Percentiles rank a stretch among this genome's conserved stretches.
These are phyloP conservation scores for Ctenosaura bakeri DNA, from an alignment of 2,797 vertebrate genomes.

Conservation along the genomic window DNA sequence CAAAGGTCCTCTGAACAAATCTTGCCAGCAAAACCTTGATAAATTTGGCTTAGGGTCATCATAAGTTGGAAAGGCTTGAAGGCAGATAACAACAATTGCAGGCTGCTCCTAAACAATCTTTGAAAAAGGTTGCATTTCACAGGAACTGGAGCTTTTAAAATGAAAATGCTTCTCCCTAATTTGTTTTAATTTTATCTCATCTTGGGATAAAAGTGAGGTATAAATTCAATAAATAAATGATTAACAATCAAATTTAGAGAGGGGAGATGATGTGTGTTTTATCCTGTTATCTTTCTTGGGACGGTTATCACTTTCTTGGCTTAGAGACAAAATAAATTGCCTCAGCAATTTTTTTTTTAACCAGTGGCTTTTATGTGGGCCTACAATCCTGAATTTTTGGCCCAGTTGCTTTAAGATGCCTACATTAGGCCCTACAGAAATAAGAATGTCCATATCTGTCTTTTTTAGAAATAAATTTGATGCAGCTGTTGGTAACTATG, in stretches of 20 bases:
- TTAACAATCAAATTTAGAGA: background rate
- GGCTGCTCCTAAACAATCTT: background rate
- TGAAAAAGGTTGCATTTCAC: background rate
- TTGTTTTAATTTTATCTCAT: background rate
- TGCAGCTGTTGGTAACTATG: slow-evolving; percentile 22
- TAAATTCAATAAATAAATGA: too few species aligned
- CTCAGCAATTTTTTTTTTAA: background rate
- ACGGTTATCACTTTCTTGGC: background rate
- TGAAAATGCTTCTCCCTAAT: background rate
- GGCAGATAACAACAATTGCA: background rate
- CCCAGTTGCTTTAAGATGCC: background rate
- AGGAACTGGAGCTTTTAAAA: background rate
- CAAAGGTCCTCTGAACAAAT: too few species aligned
- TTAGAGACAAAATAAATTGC: background rate
- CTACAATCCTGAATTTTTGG: background rate
- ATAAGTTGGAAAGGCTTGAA: too few species aligned
- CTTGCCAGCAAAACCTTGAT: too few species aligned
- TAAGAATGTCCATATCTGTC: background rate
- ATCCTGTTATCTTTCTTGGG: background rate
- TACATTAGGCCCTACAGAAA: background rate
- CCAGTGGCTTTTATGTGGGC: background rate
- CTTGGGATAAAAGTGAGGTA: too few species aligned
- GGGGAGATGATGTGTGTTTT: background rate
- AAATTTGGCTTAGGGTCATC: too few species aligned
- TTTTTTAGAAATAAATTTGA: slow-evolving; percentile 21